Percentiles rank a stretch among this genome's conserved stretches.
Evolutionary conservation across 2,797 vertebrate genomes (phyloP).

Genomic region (Dromococcyx pavoninus): DNA sequence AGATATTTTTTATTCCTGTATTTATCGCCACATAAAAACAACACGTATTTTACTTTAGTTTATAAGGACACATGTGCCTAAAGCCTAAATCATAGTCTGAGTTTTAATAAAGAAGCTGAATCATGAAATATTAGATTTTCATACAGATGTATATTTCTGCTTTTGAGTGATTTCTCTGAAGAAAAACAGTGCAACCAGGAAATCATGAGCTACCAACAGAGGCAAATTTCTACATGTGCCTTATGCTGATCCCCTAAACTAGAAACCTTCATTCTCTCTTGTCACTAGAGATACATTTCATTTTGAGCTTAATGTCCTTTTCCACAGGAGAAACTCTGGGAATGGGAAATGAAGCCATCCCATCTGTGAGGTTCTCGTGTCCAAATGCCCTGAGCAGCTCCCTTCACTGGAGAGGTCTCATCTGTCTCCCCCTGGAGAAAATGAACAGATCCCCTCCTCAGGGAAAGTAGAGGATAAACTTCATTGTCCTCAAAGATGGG

Average conservation of each 20-base stretch:
- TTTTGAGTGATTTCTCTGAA: background rate
- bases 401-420: background rate
- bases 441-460: background rate
- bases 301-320: background rate
- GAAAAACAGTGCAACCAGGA: background rate
- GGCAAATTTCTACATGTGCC: rapidly evolving
- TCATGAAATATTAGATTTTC: background rate
- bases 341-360: background rate
- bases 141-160: background rate
- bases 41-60: background rate
- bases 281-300: background rate
- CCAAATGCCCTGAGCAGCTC: background rate
- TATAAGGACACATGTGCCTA: background rate
- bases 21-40: background rate
- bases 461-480: background rate
- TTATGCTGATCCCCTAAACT: background rate
- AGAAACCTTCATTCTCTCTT: background rate
- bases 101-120: background rate
- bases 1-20: background rate
- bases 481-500: background rate
- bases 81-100: background rate
- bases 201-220: background rate
- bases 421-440: background rate
- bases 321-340: background rate
- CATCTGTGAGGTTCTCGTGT: background rate